These are phyloP conservation scores for Amaurobius ferox DNA, from an alignment of 2,888 invertebrate genomes.

Conservation along the genomic window DNA sequence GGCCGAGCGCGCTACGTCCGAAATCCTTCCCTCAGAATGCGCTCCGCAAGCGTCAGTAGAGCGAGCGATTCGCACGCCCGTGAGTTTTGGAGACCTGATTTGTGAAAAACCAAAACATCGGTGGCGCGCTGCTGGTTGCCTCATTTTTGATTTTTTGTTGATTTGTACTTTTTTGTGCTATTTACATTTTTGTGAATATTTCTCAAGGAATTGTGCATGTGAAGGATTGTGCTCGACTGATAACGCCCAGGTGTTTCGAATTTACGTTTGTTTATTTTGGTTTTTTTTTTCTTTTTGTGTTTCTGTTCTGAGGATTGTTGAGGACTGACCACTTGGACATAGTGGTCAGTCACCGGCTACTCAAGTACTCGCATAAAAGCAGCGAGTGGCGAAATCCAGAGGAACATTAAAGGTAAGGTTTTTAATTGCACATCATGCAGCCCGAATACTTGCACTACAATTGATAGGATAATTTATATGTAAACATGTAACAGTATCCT, in stretches of 20 bases:
- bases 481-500: too few relatives aligned
- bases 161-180: conserved; percentile 17
- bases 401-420: too few relatives aligned
- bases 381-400: too few relatives aligned
- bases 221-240: neutral
- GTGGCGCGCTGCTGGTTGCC: conserved; percentile 1
- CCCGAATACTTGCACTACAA: too few relatives aligned
- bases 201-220: neutral
- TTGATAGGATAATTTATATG: too few relatives aligned
- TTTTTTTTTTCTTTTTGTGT: conserved; percentile 8
- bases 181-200: conserved; percentile 12
- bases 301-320: conserved; percentile 11
- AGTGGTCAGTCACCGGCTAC: neutral
- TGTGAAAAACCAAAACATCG: conserved; percentile 52
- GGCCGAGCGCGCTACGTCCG: conserved; percentile 60
- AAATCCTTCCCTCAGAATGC: conserved; percentile 56
- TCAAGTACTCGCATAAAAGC: neutral
- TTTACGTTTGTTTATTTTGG: conserved; percentile 6
- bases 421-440: too few relatives aligned
- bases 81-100: neutral
- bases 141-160: conserved; percentile 16
- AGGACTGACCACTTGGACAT: conserved; percentile 1
- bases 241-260: neutral
- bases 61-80: conserved; percentile 28
- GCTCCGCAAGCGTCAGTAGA: conserved; percentile 46